phyloP scores from a whole-genome alignment of 1,140 invertebrate genomes.

The Pentalonia nigronervosa region DNA sequence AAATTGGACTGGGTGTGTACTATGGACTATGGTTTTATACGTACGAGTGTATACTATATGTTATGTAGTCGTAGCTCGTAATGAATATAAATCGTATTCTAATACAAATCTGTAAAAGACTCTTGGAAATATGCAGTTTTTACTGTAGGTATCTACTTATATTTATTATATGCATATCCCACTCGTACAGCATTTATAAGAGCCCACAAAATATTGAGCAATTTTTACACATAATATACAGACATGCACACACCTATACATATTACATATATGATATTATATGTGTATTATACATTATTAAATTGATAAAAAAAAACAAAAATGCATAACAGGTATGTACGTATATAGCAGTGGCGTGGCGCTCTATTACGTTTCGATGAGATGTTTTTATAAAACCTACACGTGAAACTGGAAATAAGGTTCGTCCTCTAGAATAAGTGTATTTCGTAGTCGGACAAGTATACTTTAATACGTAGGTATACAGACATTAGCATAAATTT shows the following conservation, averaged over 20 bases:
- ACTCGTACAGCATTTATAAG: not conserved
- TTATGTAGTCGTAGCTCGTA: not conserved
- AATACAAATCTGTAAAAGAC: not conserved
- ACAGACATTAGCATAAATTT: not conserved
- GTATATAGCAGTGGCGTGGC: not conserved
- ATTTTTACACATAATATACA: not conserved
- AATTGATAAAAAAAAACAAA: not conserved
- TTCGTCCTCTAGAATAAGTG: slow-evolving; percentile 17
- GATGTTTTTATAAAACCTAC: not conserved
- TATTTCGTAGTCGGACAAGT: not conserved
- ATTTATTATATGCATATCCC: not conserved
- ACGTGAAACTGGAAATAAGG: not conserved
- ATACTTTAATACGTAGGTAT: not conserved
- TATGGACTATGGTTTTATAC: not conserved
- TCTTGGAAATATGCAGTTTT: not conserved
- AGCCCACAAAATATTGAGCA: slow-evolving; percentile 1
- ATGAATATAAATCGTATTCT: not conserved
- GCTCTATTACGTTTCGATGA: not conserved
- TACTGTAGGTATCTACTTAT: not conserved
- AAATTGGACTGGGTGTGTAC: not conserved
- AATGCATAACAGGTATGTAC: not conserved
- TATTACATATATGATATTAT: not conserved
- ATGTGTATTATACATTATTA: not conserved
- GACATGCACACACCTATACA: not conserved
- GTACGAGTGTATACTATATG: not conserved